These are phyloP conservation scores for Buceros bicornis DNA, from an alignment of 2,797 vertebrate genomes.

Conservation along the genomic window DNA sequence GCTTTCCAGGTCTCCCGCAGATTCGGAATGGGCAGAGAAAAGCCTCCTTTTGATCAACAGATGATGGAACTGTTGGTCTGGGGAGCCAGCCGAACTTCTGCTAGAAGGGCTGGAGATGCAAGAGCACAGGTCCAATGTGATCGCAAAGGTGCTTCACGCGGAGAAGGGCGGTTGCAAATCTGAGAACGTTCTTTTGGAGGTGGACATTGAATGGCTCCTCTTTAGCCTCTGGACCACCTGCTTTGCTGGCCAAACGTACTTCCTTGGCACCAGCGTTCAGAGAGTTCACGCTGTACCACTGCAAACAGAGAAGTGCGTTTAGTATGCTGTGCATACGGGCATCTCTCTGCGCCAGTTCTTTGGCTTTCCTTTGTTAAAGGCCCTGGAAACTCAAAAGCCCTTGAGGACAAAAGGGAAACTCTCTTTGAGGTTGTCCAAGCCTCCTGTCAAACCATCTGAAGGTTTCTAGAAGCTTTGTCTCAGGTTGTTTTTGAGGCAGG, in stretches of 20 bases:
- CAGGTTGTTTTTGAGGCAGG: constrained; percentile 73
- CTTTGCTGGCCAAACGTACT: constrained; percentile 76
- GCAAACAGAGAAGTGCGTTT: constrained; percentile 69
- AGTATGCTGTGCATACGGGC: constrained; percentile 46
- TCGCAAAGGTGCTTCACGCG: neutral
- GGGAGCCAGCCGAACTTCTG: neutral
- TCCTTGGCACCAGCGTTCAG: constrained; percentile 69
- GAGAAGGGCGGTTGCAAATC: constrained; percentile 27
- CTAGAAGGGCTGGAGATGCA: neutral
- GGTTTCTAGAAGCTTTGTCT: constrained; percentile 77
- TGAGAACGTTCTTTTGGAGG: constrained; percentile 37
- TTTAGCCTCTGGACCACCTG: constrained; percentile 78
- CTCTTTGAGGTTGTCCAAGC: constrained; percentile 73
- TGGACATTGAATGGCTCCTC: constrained; percentile 34
- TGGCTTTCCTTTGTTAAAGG: constrained; percentile 49
- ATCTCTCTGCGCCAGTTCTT: constrained; percentile 58
- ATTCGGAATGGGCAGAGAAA: constrained; percentile 21
- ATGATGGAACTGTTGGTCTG: neutral
- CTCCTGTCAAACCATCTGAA: constrained; percentile 64
- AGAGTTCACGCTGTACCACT: constrained; percentile 73
- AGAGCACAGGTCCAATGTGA: neutral
- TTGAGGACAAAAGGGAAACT: constrained; percentile 58
- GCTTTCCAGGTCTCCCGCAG: constrained; percentile 16
- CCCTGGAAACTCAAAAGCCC: constrained; percentile 56
- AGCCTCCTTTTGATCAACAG: constrained; percentile 32